Conservation (phyloP, 2,888 invertebrate genomes). For the Creontiades dilutus region DNA sequence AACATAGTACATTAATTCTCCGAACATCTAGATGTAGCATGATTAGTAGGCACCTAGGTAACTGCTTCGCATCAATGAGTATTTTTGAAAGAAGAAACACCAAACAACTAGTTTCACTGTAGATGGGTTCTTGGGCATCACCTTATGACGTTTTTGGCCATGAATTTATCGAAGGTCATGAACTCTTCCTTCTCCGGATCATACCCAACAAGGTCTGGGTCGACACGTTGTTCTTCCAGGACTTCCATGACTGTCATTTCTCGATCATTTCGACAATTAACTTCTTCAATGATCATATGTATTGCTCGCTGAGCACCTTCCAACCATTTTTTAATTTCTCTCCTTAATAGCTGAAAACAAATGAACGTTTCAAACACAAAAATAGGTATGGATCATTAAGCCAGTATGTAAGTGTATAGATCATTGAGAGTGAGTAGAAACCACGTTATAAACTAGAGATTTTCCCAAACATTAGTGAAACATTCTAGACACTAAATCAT, state of each 20-base stretch:
- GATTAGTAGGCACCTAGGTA: no score
- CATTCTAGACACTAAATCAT: no score
- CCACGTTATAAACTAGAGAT: no score
- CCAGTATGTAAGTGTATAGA: no score
- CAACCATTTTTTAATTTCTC: slow-evolving; percentile 37
- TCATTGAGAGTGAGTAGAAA: no score
- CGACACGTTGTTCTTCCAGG: slow-evolving; percentile 25
- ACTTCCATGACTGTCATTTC: slow-evolving; percentile 34
- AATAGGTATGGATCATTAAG: no score
- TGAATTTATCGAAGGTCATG: slow-evolving; percentile 38
- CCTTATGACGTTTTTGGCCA: background rate
- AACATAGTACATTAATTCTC: no score
- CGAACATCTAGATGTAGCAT: no score
- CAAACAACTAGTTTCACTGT: no score
- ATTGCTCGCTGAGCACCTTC: slow-evolving; percentile 41
- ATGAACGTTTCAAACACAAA: background rate
- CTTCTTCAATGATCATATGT: slow-evolving; percentile 28
- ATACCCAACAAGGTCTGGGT: slow-evolving; percentile 53
- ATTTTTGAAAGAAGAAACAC: no score
- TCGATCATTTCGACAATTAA: slow-evolving; percentile 16
- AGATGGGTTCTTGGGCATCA: background rate
- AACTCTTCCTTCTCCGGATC: slow-evolving; percentile 15
- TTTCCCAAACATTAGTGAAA: no score
- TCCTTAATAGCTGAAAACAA: slow-evolving; percentile 14
- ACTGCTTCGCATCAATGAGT: no score